These are phyloP conservation scores for Drosophila antonietae DNA, from an alignment of 2,888 invertebrate species.

Conservation along the genomic window DNA sequence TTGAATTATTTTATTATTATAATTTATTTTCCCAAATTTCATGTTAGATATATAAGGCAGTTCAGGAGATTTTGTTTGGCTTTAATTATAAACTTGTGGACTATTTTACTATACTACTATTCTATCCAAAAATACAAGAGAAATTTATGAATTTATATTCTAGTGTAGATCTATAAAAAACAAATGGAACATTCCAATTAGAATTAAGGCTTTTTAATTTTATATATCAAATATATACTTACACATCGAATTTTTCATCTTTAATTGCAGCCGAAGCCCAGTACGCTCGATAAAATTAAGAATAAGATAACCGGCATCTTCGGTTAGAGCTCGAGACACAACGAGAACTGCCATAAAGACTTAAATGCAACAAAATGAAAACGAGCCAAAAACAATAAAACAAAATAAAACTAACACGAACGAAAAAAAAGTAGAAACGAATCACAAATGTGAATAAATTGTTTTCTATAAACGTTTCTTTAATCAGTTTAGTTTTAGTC, in stretches of 20 bases:
- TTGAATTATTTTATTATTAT: too few species aligned
- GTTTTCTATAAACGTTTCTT: slow-evolving; percentile 63
- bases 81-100: too few species aligned
- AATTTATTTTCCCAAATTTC: too few species aligned
- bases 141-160: too few species aligned
- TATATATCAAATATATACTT: slow-evolving; percentile 3
- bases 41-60: too few species aligned
- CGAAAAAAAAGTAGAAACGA: slow-evolving; percentile 5
- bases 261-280: slow-evolving; percentile 62
- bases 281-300: slow-evolving; percentile 70
- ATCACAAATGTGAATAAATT: slow-evolving; percentile 19
- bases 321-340: slow-evolving; percentile 41
- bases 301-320: slow-evolving; percentile 68
- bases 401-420: neutral
- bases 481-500: slow-evolving; percentile 64
- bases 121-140: too few species aligned
- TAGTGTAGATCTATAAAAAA: neutral
- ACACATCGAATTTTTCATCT: neutral
- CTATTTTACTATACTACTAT: too few species aligned
- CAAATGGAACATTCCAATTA: neutral
- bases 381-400: slow-evolving; percentile 12
- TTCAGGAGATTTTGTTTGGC: too few species aligned
- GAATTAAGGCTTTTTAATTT: neutral
- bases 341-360: slow-evolving; percentile 58
- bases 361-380: slow-evolving; percentile 24